Percentiles rank a stretch among this genome's conserved stretches.
These are phyloP conservation scores for Andinoacara biseriatus DNA, from an alignment of 2,113 vertebrate species.

Conservation along the genomic window DNA sequence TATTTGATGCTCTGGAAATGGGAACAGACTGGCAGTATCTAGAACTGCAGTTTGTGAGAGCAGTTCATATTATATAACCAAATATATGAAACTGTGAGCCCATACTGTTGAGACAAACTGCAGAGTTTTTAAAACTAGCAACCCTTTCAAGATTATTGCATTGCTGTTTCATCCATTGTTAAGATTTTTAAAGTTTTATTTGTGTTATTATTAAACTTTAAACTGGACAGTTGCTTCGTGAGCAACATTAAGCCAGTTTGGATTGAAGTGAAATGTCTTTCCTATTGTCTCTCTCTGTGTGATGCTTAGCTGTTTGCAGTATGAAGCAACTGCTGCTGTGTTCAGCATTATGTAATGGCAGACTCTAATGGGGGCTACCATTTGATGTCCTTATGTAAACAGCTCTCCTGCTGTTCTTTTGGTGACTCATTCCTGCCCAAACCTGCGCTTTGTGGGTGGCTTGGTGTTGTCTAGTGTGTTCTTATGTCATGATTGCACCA, in stretches of 20 bases:
- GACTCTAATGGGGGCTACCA: conserved; percentile 23
- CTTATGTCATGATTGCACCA: conserved; percentile 42
- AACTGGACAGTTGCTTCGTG: background rate
- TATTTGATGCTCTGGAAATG: background rate
- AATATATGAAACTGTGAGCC: background rate
- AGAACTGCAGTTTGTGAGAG: background rate
- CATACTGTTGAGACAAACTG: background rate
- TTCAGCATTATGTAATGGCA: conserved; percentile 54
- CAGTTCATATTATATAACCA: background rate
- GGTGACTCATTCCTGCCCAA: conserved; percentile 62
- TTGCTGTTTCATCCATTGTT: background rate
- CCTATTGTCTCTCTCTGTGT: background rate
- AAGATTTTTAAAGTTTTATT: background rate
- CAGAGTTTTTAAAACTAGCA: background rate
- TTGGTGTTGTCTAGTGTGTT: conserved; percentile 18
- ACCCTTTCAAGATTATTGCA: background rate
- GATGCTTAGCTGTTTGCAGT: conserved; percentile 47
- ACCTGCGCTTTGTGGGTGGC: conserved; percentile 57
- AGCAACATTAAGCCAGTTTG: background rate
- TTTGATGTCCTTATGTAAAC: conserved; percentile 64
- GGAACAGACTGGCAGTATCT: background rate
- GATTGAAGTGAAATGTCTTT: background rate
- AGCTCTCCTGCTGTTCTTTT: conserved; percentile 49
- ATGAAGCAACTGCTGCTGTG: background rate
- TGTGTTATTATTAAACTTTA: background rate